phyloP scores from a whole-genome alignment of 2,113 vertebrate species.

The Antigone vipio region DNA sequence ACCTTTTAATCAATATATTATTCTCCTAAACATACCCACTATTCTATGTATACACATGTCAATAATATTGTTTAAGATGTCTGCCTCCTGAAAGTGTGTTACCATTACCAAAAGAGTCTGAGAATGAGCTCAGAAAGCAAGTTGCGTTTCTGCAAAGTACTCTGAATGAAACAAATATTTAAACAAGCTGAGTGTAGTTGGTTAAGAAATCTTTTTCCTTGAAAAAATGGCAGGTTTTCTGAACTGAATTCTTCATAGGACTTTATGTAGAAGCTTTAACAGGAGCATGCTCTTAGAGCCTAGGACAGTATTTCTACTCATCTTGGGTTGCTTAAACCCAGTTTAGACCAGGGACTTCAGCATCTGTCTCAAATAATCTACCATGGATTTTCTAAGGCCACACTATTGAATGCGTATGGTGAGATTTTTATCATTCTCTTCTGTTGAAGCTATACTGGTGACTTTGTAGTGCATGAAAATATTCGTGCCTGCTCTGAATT shows the following conservation, averaged over 20 bases:
- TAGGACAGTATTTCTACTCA: neutral
- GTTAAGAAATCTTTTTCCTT: neutral
- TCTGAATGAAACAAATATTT: neutral
- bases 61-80: neutral
- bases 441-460: neutral
- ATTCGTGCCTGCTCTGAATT: neutral
- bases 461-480: neutral
- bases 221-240: neutral
- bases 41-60: neutral
- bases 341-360: neutral
- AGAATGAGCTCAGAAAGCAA: neutral
- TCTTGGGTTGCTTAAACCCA: neutral
- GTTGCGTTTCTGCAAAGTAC: neutral
- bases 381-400: neutral
- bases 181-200: neutral
- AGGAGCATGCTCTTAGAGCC: neutral
- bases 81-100: neutral
- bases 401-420: neutral
- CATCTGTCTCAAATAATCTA: neutral
- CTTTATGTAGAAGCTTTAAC: neutral
- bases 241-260: neutral
- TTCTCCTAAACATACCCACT: neutral
- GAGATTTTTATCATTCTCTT: neutral
- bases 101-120: neutral
- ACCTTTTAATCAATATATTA: neutral